These are phyloP conservation scores for Heliconius charithonia DNA, from an alignment of 2,888 invertebrate genomes.

Conservation along the genomic window DNA sequence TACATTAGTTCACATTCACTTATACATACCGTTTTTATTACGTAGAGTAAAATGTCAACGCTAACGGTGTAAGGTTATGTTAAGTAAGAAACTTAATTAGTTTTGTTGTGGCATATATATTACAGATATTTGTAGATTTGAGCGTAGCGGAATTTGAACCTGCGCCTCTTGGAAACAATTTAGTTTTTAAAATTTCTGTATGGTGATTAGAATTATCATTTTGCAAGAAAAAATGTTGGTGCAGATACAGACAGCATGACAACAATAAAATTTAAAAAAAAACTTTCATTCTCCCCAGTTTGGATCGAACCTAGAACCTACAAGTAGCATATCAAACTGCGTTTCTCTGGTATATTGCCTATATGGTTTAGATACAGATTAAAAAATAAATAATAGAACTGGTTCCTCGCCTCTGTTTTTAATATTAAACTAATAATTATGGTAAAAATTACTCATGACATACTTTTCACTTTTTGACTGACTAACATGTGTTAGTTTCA, in stretches of 20 bases:
- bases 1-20: conserved; percentile 23
- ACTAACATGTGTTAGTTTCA: not conserved
- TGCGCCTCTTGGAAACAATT: too few relatives aligned
- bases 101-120: not conserved
- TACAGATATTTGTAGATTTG: not conserved
- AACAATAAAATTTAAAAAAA: too few relatives aligned
- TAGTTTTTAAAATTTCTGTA: too few relatives aligned
- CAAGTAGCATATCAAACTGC: too few relatives aligned
- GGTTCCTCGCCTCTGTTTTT: not conserved
- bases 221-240: too few relatives aligned
- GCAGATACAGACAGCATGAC: too few relatives aligned
- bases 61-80: not conserved
- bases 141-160: not conserved
- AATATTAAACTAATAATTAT: not conserved
- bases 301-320: too few relatives aligned
- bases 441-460: not conserved
- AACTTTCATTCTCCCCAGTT: too few relatives aligned
- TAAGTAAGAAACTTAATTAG: not conserved
- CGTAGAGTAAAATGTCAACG: not conserved
- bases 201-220: too few relatives aligned
- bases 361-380: not conserved
- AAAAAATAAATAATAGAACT: not conserved
- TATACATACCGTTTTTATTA: conserved; percentile 4
- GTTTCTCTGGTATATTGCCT: not conserved
- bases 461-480: not conserved